phyloP scores from a whole-genome alignment of 2,113 vertebrate species.

The Axis porcinus region DNA sequence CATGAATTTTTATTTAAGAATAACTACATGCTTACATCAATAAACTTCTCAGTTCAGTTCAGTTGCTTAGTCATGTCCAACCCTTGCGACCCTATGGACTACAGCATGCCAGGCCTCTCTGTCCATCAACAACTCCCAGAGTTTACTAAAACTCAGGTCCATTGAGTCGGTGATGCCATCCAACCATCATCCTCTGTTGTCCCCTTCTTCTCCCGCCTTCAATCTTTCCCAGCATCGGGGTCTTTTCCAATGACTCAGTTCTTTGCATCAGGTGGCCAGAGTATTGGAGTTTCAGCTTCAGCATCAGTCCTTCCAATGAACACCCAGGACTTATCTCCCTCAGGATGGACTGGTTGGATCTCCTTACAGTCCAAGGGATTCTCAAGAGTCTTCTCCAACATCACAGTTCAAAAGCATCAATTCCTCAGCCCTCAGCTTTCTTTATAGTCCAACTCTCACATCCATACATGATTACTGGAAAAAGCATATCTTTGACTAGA shows the following conservation, averaged over 20 bases:
- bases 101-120: neutral
- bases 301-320: neutral
- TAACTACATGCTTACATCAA: constrained; percentile 92
- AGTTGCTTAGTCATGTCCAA: neutral
- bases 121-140: neutral
- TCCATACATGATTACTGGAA: neutral
- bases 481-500: neutral
- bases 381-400: neutral
- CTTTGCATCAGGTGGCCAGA: neutral
- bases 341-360: neutral
- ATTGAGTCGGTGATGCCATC: neutral
- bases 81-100: neutral
- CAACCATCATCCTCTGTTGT: neutral
- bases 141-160: neutral
- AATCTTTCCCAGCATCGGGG: neutral
- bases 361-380: neutral
- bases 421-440: neutral
- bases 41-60: constrained; percentile 84
- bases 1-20: constrained; percentile 96
- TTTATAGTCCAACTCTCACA: neutral
- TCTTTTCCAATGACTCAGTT: neutral
- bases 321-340: neutral
- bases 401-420: neutral
- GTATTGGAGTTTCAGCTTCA: neutral
- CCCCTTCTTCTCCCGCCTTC: neutral